A percentile compares a stretch with the other conserved stretches of the same genome.
phyloP scores from a whole-genome alignment of 2,113 vertebrate genomes.

The Rhabdomys dilectus region DNA sequence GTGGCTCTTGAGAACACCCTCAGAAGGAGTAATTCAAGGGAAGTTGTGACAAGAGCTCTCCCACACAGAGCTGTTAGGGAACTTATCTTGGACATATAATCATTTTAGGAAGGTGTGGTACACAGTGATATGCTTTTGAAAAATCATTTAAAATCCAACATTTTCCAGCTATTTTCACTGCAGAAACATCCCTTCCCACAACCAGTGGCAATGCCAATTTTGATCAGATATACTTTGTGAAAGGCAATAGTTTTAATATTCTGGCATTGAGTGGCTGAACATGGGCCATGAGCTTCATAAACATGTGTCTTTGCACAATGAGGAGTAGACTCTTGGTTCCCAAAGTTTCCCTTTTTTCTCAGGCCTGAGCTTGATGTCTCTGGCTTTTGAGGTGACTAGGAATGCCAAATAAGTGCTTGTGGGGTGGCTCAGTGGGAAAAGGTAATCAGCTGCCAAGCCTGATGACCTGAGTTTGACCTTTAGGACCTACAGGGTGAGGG shows the following conservation, averaged over 20 bases:
- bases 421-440: not conserved
- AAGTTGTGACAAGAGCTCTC: not conserved
- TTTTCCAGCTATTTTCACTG: not conserved
- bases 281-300: not conserved
- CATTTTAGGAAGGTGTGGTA: not conserved
- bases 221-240: not conserved
- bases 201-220: not conserved
- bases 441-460: not conserved
- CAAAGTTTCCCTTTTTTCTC: not conserved
- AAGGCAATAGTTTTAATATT: not conserved
- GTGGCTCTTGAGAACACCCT: not conserved
- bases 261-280: not conserved
- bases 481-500: too few species aligned
- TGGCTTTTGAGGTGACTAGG: not conserved
- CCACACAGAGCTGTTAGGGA: not conserved
- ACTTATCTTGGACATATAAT: not conserved
- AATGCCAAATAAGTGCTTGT: not conserved
- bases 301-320: not conserved
- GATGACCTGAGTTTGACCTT: not conserved
- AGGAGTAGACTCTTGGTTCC: not conserved
- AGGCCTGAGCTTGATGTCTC: not conserved
- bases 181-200: not conserved
- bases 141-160: conserved; percentile 6
- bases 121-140: not conserved
- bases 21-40: not conserved